Evolutionary conservation across 2,888 invertebrate genomes (phyloP), one percentile per base, ranked within the genome.

Genomic region (Notodonta ziczac): DNA sequence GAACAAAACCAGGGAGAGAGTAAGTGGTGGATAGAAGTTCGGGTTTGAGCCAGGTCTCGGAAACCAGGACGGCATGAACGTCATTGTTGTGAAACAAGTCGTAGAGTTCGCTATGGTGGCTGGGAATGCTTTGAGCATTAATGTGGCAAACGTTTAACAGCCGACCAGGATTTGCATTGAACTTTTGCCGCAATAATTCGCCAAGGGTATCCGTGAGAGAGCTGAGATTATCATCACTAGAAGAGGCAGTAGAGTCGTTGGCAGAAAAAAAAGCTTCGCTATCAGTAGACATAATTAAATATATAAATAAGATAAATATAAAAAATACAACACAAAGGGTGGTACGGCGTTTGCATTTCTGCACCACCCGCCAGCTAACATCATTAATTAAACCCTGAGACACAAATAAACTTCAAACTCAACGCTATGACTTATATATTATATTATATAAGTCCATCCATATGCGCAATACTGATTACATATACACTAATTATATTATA

Each of bases 101-200:
- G 2, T 24, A 51, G 4, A 60, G n/a, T n/a, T 60, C 56, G 42
- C 42, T 13, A n/a, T 60, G 56, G 51, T 60, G 60, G 12, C 10
- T 10, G 4, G 44, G 44, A 44, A 44, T 44, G 12, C 44, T 44
- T 10, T 44, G 44, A 12, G 44, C 44, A 44, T 44, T 44, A 4
- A 44, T 12, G 44, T 44, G 44, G 24, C 24, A 24, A 2, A 24
- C 24, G 24, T 24, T 24, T 24, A 24, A 24, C 24, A 24, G 24
- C 24, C 24, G 24, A 24, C 24, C 24, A 24, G 24, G 24, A 5
- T 10, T 44, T 10, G 4, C 14, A 14, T 51, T 35, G 32, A 60
- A 60, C 2, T 48, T 24, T 16, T 32, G 6, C 8, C 51, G 56
- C 13, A 56, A 7, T n/a, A 32, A 8, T 2, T 42, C 60, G 40